These are phyloP conservation scores for Leptodactylus fuscus DNA, from an alignment of 2,113 vertebrate genomes.

Conservation along the genomic window DNA sequence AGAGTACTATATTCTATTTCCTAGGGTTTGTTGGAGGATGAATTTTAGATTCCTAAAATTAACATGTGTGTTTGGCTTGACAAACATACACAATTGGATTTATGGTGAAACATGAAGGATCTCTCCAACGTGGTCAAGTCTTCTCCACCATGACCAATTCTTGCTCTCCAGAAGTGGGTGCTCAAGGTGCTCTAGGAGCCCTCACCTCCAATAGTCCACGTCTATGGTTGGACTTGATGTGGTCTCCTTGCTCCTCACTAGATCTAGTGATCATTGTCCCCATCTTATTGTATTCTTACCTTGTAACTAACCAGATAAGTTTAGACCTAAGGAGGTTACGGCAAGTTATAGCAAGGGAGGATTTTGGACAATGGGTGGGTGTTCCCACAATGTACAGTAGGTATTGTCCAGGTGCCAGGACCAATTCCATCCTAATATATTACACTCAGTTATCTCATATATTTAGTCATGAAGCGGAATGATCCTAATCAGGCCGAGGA, in stretches of 20 bases:
- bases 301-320: conserved; percentile 21
- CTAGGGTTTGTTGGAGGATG: no score
- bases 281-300: not conserved
- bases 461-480: not conserved
- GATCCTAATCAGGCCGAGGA: conserved; percentile 8
- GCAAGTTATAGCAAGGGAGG: not conserved
- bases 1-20: no score
- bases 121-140: no score
- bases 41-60: not conserved
- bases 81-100: not conserved
- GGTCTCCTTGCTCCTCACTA: not conserved
- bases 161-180: not conserved
- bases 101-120: not conserved
- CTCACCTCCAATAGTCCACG: not conserved
- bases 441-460: not conserved
- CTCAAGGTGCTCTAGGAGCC: not conserved
- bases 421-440: not conserved
- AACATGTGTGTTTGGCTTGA: not conserved
- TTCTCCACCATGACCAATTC: no score
- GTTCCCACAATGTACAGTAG: no score
- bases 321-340: not conserved
- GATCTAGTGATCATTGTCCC: conserved; percentile 12
- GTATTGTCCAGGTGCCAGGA: not conserved
- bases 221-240: not conserved
- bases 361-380: not conserved